phyloP scores from a whole-genome alignment of 2,888 invertebrate genomes.

The Agrypnus murinus region DNA sequence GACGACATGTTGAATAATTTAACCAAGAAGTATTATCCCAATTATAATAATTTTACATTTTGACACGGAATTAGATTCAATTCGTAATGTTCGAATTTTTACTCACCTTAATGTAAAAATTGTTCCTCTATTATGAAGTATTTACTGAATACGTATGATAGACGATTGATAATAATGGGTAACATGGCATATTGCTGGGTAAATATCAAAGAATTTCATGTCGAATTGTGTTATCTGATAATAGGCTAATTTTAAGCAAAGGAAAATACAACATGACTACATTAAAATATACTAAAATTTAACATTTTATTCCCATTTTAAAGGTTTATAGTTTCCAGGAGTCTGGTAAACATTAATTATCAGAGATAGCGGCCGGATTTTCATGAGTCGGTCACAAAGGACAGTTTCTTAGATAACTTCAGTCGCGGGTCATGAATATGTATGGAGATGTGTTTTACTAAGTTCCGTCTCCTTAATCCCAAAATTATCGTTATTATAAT shows the following conservation, averaged over 20 bases:
- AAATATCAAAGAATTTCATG: slow-evolving; percentile 11
- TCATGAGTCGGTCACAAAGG: slow-evolving; percentile 61
- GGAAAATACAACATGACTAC: neutral
- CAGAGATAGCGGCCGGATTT: slow-evolving; percentile 62
- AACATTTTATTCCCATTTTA: slow-evolving; percentile 67
- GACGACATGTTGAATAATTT: slow-evolving; percentile 19
- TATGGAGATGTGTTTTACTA: slow-evolving; percentile 63
- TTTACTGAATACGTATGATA: neutral
- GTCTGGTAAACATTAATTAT: slow-evolving; percentile 65
- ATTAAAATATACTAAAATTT: slow-evolving; percentile 54
- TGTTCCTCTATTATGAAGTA: slow-evolving; percentile 4
- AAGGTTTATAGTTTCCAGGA: slow-evolving; percentile 66
- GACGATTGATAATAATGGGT: slow-evolving; percentile 13
- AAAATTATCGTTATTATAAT: slow-evolving; percentile 63
- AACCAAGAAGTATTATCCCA: neutral
- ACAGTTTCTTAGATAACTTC: slow-evolving; percentile 64
- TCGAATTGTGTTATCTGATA: slow-evolving; percentile 1
- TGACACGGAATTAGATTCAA: neutral
- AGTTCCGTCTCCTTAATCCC: slow-evolving; percentile 61
- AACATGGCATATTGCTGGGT: slow-evolving; percentile 2
- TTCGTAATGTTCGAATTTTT: no score
- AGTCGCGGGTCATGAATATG: slow-evolving; percentile 63
- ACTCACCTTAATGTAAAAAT: no score
- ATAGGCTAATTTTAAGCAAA: neutral
- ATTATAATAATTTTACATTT: slow-evolving; percentile 24